These are phyloP conservation scores for Eupeodes corollae DNA, from an alignment of 1,140 invertebrate genomes.

Conservation along the genomic window DNA sequence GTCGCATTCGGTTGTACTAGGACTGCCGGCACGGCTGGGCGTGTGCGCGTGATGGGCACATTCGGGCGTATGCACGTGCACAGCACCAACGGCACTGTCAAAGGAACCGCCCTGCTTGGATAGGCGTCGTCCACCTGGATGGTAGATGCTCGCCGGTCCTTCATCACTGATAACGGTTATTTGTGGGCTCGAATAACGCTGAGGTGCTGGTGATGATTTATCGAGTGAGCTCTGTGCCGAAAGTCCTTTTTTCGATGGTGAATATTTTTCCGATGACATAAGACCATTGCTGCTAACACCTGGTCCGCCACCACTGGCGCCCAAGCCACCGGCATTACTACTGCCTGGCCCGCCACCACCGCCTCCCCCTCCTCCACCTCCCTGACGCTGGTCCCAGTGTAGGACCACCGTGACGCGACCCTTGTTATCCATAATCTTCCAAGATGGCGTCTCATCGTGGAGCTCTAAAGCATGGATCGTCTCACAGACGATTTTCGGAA, in stretches of 20 bases:
- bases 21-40: conserved; percentile 42
- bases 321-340: conserved; percentile 39
- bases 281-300: conserved; percentile 47
- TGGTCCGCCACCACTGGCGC: conserved; percentile 48
- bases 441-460: conserved; percentile 88
- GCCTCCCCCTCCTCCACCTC: conserved; percentile 44
- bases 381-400: conserved; percentile 78
- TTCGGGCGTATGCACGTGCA: conserved; percentile 74
- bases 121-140: conserved; percentile 41
- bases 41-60: conserved; percentile 65
- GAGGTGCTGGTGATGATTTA: conserved; percentile 44
- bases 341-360: conserved; percentile 41
- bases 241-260: conserved; percentile 41
- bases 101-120: conserved; percentile 59
- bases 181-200: conserved; percentile 59
- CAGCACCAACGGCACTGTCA: conserved; percentile 51
- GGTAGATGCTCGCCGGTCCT: conserved; percentile 45
- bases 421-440: conserved; percentile 95
- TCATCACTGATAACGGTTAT: conserved; percentile 86
- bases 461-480: conserved; percentile 86
- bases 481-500: conserved; percentile 92
- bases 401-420: conserved; percentile 85
- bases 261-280: conserved; percentile 59
- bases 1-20: conserved; percentile 65
- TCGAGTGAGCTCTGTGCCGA: conserved; percentile 60